These are phyloP conservation scores for Drosophila biarmipes DNA, from an alignment of 1,140 invertebrate genomes.

Conservation along the genomic window DNA sequence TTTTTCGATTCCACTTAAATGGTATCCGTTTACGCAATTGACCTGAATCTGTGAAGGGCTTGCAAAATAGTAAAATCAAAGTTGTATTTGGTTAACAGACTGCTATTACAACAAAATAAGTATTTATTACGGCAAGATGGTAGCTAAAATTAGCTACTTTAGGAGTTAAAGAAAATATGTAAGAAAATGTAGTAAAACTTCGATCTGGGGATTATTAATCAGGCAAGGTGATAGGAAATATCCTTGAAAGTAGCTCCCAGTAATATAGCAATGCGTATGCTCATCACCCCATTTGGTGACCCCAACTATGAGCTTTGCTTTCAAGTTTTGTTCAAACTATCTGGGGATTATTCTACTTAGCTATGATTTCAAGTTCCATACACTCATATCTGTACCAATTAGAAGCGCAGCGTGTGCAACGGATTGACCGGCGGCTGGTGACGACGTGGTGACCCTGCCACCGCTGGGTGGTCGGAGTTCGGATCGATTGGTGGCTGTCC, in stretches of 20 bases:
- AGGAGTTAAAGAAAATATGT: too few species aligned
- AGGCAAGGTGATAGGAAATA: too few species aligned
- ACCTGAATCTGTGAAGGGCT: background rate
- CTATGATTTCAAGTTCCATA: background rate
- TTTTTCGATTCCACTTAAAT: background rate
- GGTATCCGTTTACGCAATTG: background rate
- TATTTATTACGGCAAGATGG: background rate
- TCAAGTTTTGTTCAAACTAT: too few species aligned
- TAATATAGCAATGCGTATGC: too few species aligned
- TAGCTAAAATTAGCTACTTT: too few species aligned
- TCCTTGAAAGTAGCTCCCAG: too few species aligned
- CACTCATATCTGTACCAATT: too few species aligned
- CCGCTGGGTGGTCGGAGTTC: background rate
- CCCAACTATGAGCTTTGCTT: too few species aligned
- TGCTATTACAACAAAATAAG: background rate
- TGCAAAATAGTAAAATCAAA: background rate
- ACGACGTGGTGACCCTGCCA: constrained; percentile 3
- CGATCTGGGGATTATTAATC: too few species aligned
- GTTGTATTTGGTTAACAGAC: background rate
- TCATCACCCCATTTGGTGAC: too few species aligned
- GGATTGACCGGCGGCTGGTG: background rate
- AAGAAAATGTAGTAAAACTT: background rate
- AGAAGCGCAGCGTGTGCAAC: background rate
- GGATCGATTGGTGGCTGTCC: constrained; percentile 34
- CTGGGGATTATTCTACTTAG: background rate